Conservation (phyloP, 2,113 vertebrate species). For the Scopus umbretta region DNA sequence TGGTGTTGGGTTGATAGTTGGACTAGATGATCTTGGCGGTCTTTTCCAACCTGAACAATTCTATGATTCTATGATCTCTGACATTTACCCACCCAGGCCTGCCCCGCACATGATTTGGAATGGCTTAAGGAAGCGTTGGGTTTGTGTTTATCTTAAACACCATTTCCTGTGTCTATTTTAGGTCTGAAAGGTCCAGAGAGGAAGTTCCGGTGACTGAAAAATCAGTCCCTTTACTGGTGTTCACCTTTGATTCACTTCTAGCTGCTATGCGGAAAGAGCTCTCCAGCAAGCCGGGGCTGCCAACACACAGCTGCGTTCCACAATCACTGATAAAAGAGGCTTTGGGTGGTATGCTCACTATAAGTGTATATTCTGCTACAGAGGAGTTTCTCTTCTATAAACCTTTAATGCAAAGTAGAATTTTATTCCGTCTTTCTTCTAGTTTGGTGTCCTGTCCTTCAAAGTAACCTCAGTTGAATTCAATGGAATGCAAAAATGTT, state of each 20-base stretch:
- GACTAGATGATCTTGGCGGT: no score
- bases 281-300: not conserved
- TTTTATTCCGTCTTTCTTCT: not conserved
- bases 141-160: rapidly evolving
- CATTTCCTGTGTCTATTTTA: rapidly evolving
- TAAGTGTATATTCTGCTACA: rapidly evolving
- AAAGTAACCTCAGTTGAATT: not conserved
- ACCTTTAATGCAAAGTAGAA: not conserved
- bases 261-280: rapidly evolving
- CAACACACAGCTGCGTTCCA: rapidly evolving
- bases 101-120: rapidly evolving
- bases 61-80: no score
- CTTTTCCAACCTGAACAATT: no score
- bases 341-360: rapidly evolving
- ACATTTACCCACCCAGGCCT: no score
- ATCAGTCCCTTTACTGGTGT: rapidly evolving
- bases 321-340: not conserved
- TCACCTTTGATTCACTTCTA: not conserved
- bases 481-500: no score
- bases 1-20: no score
- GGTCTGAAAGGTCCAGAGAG: no score
- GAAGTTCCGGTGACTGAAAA: no score
- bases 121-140: not conserved
- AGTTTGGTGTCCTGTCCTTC: not conserved
- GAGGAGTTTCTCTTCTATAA: rapidly evolving